phyloP scores from a whole-genome alignment of 23 tunicate species.

The Trididemnum clinides region DNA sequence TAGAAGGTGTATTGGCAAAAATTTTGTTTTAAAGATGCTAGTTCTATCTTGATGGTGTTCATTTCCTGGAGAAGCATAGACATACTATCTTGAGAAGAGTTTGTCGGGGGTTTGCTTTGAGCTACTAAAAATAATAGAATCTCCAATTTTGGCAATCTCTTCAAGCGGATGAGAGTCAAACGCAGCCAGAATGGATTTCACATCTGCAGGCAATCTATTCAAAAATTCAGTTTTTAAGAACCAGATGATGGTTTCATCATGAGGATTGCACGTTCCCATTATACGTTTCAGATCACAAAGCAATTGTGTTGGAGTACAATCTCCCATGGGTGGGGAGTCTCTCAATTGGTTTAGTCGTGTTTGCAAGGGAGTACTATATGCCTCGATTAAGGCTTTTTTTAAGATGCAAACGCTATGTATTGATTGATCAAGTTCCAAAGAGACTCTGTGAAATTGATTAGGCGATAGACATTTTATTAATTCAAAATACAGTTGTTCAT shows the following conservation, averaged over 20 bases:
- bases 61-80: no score
- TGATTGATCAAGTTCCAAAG: background rate
- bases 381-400: background rate
- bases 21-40: no score
- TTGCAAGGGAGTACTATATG: background rate
- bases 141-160: background rate
- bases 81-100: no score
- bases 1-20: no score
- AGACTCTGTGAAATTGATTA: background rate
- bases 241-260: background rate
- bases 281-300: background rate
- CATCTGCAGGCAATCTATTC: background rate
- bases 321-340: background rate
- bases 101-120: background rate
- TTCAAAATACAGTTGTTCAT: conserved; percentile 4
- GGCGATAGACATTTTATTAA: background rate
- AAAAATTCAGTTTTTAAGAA: background rate
- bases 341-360: background rate
- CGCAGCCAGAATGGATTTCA: background rate
- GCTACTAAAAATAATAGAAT: background rate
- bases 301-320: background rate
- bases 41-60: no score
- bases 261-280: background rate
- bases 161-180: background rate
- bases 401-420: background rate